Conservation (phyloP, 2,113 vertebrate genomes). For the Tyrannus savana region DNA sequence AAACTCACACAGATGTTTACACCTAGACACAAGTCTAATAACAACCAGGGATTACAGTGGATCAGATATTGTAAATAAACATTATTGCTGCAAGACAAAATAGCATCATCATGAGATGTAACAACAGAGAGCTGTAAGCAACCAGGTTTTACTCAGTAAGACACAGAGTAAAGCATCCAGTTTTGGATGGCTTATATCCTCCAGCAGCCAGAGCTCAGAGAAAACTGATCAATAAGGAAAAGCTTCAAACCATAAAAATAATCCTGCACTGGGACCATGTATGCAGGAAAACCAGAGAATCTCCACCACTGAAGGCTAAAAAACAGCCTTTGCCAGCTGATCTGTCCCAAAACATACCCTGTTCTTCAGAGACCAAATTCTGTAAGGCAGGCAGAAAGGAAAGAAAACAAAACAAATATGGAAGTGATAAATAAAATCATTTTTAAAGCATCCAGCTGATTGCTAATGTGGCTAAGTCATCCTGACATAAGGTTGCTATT, state of each 20-base stretch:
- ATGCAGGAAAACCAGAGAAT: background rate
- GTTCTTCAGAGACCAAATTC: background rate
- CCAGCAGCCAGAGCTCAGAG: background rate
- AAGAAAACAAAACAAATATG: constrained; percentile 50
- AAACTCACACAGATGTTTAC: constrained; percentile 3
- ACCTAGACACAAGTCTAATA: background rate
- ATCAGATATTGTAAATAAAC: background rate
- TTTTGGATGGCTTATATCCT: background rate
- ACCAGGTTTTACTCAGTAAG: background rate
- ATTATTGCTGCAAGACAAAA: background rate
- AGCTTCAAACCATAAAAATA: background rate
- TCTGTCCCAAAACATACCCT: background rate
- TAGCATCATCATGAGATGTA: background rate
- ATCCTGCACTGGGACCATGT: background rate
- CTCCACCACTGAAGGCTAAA: background rate
- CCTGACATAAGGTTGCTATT: constrained; percentile 25
- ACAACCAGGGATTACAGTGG: background rate
- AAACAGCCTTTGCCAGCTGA: constrained; percentile 2
- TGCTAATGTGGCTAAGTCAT: constrained; percentile 11
- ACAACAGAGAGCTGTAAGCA: background rate
- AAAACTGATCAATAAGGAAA: background rate
- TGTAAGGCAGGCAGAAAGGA: constrained; percentile 6
- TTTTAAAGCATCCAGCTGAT: constrained; percentile 39
- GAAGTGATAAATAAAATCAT: constrained; percentile 50
- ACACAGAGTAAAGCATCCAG: background rate